phyloP scores from a whole-genome alignment of 2,113 vertebrate species.

The Dolichallabes microphthalmus region DNA sequence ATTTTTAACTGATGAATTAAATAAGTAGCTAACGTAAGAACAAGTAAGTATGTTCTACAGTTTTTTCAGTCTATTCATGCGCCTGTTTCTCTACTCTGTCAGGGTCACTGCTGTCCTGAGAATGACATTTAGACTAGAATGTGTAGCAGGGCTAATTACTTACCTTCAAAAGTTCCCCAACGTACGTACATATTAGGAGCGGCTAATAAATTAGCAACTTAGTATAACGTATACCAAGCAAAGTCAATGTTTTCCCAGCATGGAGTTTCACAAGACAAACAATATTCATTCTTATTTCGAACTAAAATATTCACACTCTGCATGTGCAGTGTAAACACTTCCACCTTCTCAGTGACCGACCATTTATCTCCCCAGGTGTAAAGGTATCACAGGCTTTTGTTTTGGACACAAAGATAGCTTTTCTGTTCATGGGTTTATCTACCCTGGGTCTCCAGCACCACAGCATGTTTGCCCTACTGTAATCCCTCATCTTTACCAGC shows the following conservation, averaged over 20 bases:
- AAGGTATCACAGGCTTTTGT: conserved; percentile 51
- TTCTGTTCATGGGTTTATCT: conserved; percentile 30
- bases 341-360: not conserved
- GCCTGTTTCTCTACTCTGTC: not conserved
- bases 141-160: not conserved
- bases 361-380: conserved; percentile 42
- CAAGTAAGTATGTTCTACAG: not conserved
- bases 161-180: not conserved
- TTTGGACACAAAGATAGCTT: conserved; percentile 47
- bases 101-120: not conserved
- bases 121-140: not conserved
- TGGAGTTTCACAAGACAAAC: not conserved
- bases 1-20: not conserved
- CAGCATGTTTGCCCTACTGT: conserved; percentile 46
- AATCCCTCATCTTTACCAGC: conserved; percentile 41
- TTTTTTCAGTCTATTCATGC: no score
- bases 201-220: not conserved
- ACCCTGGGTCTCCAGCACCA: conserved; percentile 22
- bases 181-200: not conserved
- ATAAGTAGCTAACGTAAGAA: not conserved
- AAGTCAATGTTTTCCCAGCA: conserved; percentile 25
- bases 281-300: conserved; percentile 15
- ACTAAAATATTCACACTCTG: conserved; percentile 11
- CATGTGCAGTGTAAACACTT: conserved; percentile 15
- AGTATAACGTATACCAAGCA: not conserved